Conservation (phyloP, 92 coral and sea anemone species). For the Umimayanthus kanabou region DNA sequence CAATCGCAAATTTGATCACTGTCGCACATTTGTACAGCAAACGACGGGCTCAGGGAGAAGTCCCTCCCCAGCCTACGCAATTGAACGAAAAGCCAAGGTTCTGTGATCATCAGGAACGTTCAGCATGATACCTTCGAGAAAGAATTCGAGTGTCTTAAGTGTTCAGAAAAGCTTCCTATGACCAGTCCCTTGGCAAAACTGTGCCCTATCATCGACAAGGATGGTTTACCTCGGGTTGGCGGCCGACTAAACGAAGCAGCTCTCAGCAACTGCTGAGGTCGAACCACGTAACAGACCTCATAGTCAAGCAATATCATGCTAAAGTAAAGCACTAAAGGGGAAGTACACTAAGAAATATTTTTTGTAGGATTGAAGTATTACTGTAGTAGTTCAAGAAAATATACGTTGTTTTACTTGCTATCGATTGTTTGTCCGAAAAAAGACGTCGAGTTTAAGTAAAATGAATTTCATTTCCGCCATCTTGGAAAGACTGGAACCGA, state of each 20-base stretch:
- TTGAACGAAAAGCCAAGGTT: constrained; percentile 14
- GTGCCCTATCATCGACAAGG: constrained; percentile 38
- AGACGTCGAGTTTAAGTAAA: no score
- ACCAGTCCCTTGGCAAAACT: constrained; percentile 43
- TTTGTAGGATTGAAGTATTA: no score
- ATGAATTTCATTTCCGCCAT: no score
- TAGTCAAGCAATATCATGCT: constrained; percentile 44
- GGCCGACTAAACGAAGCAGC: constrained; percentile 53
- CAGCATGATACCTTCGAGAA: constrained; percentile 42
- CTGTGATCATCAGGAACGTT: constrained; percentile 31
- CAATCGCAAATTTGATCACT: constrained; percentile 31
- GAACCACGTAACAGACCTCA: constrained; percentile 40
- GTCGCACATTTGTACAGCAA: background rate
- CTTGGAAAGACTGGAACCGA: no score
- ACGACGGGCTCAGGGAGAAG: no score
- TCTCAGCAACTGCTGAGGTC: constrained; percentile 38
- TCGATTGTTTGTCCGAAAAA: no score
- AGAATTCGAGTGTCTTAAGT: constrained; percentile 15
- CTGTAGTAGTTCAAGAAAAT: no score
- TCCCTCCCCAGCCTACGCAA: no score
- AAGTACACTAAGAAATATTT: no score
- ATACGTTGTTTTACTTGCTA: no score
- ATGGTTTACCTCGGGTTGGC: constrained; percentile 49
- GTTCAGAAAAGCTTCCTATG: constrained; percentile 27
- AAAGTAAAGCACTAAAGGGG: constrained; percentile 60